Percentiles rank a stretch among this genome's conserved stretches.
phyloP scores from a whole-genome alignment of 1,140 invertebrate genomes.

The Paracyclopina nana region DNA sequence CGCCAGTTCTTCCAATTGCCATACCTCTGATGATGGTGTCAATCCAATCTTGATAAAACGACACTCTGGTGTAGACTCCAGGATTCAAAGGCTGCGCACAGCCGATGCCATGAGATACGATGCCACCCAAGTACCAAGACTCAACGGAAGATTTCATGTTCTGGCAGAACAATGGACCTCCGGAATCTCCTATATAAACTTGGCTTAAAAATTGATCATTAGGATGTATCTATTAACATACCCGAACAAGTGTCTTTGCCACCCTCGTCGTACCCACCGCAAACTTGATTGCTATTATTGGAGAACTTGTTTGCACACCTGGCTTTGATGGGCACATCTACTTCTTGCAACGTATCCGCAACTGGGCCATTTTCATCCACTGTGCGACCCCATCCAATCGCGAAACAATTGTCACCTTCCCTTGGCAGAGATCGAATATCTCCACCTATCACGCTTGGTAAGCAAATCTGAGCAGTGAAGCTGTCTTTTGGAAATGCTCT shows the following conservation, averaged over 20 bases:
- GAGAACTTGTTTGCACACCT: not conserved
- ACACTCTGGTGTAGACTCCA: conserved; percentile 57
- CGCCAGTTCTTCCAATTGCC: not conserved
- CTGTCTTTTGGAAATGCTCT: not conserved
- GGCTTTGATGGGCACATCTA: conserved; percentile 2
- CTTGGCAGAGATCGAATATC: not conserved
- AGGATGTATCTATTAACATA: not conserved
- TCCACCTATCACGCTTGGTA: not conserved
- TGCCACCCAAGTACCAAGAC: conserved; percentile 57
- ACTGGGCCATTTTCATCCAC: not conserved
- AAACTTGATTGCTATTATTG: conserved; percentile 1
- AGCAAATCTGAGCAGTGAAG: not conserved
- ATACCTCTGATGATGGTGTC: conserved; percentile 18
- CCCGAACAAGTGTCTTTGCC: conserved; percentile 5
- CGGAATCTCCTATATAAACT: conserved; percentile 49
- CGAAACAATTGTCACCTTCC: conserved; percentile 1
- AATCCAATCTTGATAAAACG: conserved; percentile 48
- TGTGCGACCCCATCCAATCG: conserved; percentile 4
- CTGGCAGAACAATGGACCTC: conserved; percentile 58
- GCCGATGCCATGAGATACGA: conserved; percentile 63
- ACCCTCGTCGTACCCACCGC: not conserved
- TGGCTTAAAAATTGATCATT: not conserved
- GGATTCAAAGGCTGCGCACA: conserved; percentile 50
- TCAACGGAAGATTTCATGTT: not conserved
- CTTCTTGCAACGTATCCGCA: not conserved